Percentiles rank a stretch among this genome's conserved stretches.
Evolutionary conservation across 2,888 invertebrate species (phyloP).

Genomic region (Drosophila birchii): DNA sequence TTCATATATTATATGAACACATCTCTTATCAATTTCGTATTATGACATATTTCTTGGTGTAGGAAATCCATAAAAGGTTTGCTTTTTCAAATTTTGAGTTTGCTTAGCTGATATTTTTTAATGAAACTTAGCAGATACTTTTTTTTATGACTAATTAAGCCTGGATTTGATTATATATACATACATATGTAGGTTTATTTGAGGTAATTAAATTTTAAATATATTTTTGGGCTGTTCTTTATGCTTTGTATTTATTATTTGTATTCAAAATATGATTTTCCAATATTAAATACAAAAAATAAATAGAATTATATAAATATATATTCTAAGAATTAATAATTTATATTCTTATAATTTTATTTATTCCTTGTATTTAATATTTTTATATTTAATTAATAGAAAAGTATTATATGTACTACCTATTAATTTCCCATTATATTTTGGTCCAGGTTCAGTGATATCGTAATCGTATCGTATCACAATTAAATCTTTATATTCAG

Average conservation of each 20-base stretch:
- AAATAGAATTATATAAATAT: too few relatives aligned
- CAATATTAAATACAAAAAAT: too few relatives aligned
- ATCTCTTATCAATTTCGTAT: conserved; percentile 1
- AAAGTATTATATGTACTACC: too few relatives aligned
- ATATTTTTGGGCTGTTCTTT: neutral
- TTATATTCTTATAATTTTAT: too few relatives aligned
- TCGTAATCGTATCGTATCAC: too few relatives aligned
- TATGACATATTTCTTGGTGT: neutral
- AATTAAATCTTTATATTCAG: neutral
- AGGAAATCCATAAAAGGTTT: neutral
- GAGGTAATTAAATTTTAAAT: neutral
- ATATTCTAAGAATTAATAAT: too few relatives aligned
- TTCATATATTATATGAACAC: neutral
- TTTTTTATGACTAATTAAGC: neutral
- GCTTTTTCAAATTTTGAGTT: neutral
- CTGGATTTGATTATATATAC: too few relatives aligned
- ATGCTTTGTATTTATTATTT: neutral
- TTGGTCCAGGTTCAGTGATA: neutral
- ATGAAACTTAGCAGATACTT: neutral
- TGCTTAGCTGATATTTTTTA: neutral
- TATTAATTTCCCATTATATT: neutral
- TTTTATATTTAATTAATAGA: too few relatives aligned
- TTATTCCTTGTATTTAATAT: too few relatives aligned
- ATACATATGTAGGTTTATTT: neutral
- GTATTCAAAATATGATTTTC: too few relatives aligned